These are phyloP conservation scores for Bombus picipes DNA, from an alignment of 1,140 invertebrate genomes.

Conservation along the genomic window DNA sequence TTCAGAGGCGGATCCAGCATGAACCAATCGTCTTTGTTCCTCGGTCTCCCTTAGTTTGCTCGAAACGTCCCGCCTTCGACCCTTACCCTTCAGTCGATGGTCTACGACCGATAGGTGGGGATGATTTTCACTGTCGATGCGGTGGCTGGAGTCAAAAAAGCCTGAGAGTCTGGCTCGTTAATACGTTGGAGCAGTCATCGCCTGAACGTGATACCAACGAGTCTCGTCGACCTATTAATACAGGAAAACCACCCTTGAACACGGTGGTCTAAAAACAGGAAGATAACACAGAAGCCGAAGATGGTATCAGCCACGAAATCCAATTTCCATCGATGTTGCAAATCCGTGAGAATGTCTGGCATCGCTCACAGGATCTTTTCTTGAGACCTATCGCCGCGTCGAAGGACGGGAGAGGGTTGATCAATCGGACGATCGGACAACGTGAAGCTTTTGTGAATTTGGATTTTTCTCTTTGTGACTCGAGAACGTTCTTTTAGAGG, in stretches of 20 bases:
- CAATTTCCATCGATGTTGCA: not conserved
- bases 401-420: constrained; percentile 47
- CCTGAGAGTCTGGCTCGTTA: constrained; percentile 47
- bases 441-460: not conserved
- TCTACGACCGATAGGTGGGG: constrained; percentile 22
- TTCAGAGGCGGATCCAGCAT: constrained; percentile 48
- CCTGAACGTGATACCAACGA: not conserved
- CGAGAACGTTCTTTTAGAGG: not conserved
- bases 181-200: constrained; percentile 41
- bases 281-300: not conserved
- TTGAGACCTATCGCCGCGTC: constrained; percentile 50
- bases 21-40: constrained; percentile 44
- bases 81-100: constrained; percentile 56
- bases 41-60: constrained; percentile 8
- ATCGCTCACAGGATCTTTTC: constrained; percentile 22
- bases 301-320: not conserved
- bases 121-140: constrained; percentile 67
- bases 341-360: not conserved
- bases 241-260: not conserved
- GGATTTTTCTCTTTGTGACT: not conserved
- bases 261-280: not conserved
- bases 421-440: not conserved
- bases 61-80: constrained; percentile 41
- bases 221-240: too few relatives aligned
- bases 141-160: constrained; percentile 63